Base-by-base conservation (phyloP, 2,888 invertebrate genomes). In the Cyclophora albipunctata region DNA sequence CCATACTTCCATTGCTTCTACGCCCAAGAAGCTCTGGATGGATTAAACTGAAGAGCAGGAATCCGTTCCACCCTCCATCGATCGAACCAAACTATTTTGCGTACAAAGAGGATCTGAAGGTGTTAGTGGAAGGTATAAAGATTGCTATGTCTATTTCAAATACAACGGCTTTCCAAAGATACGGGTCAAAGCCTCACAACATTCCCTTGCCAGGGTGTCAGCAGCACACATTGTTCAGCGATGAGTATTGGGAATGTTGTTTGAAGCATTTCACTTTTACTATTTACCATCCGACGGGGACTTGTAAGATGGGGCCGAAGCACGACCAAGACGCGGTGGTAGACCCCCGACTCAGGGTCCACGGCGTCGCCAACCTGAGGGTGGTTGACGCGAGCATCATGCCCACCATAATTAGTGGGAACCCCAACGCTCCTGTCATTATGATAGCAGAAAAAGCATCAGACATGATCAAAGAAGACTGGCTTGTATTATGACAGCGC, bases 1-100 rank as follows among this genome's bases (percentile, higher is more conserved):
- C 94, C 0, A 94, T 96, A 55, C 78, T 96, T 35, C 96, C 96
- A 0, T 78, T 96, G 3, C 77, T 96, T 1, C 78, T 98, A 60
- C 90, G 98, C 4, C 97, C 98, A 0, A 93, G 93, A 68, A 97
- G 97, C 71, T 91, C 92, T 0, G 99, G 99, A 0, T 93, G 93
- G 91, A 87, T 99, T n/a, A 92, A 93, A 47, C 81, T 99, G 20
- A 92, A 92, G 59, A 95, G 94, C 46, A 91, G 90, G 41, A 94
- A 98, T 77, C 97, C 98, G 0, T 90, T 93, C 58, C 92, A 94
- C 1, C 92, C 95, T 55, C 98, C 98, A 0, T 91, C 94, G 7
- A 94, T 98, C 49, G 94, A 95, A 72, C 97, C 98, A 0, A 98
- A 98, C 75, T 98, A 98, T 75, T 94, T 98, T 71, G 92, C 95